Conservation (phyloP, 2,113 vertebrate genomes). For the Grammomys dolichurus region DNA sequence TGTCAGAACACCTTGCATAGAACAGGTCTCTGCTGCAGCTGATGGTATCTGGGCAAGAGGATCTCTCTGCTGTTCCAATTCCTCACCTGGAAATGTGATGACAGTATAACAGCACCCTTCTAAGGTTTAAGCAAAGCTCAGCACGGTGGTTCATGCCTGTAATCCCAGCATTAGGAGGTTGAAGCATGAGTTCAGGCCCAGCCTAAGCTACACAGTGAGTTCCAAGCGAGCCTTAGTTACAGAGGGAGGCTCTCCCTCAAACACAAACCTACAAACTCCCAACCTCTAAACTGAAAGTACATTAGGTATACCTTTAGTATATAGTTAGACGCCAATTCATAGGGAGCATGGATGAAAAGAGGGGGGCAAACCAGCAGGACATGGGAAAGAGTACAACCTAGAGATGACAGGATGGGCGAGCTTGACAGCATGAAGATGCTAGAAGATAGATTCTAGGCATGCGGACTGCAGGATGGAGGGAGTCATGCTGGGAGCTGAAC, state of each 20-base stretch:
- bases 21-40: neutral
- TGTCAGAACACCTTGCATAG: neutral
- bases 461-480: neutral
- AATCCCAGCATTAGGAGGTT: neutral
- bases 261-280: neutral
- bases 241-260: neutral
- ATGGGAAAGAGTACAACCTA: neutral
- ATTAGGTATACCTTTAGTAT: neutral
- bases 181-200: neutral
- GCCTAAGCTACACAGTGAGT: neutral
- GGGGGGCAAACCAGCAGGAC: neutral
- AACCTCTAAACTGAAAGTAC: neutral
- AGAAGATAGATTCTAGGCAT: no score
- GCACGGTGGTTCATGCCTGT: neutral
- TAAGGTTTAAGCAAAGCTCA: neutral
- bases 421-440: neutral
- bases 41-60: neutral
- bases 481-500: neutral
- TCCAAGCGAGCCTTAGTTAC: neutral
- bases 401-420: neutral
- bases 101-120: neutral
- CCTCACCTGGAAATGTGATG: neutral
- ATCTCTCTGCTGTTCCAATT: neutral
- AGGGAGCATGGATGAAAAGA: neutral
- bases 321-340: neutral